phyloP scores from a whole-genome alignment of 2,797 vertebrate genomes.

The Melanotaenia boesemani region DNA sequence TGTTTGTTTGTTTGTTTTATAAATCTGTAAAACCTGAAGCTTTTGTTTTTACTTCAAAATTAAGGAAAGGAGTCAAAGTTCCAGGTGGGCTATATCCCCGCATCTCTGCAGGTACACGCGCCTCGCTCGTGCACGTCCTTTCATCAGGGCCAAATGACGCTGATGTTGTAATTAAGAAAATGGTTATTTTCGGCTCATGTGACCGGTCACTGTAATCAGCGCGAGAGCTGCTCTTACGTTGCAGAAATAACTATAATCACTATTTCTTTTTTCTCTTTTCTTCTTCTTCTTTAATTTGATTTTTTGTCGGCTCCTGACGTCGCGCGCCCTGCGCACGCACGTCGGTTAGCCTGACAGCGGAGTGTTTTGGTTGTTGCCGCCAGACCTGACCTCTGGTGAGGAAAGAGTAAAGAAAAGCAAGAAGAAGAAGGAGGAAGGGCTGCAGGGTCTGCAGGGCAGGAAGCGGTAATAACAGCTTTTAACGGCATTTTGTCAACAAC shows the following conservation, averaged over 20 bases:
- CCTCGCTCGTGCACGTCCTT: neutral
- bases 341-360: conserved; percentile 39
- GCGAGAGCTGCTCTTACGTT: conserved; percentile 28
- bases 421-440: conserved; percentile 31
- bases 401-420: neutral
- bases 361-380: conserved; percentile 4
- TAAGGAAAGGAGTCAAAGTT: neutral
- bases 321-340: neutral
- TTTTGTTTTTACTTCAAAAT: neutral
- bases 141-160: conserved; percentile 26
- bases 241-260: conserved; percentile 53
- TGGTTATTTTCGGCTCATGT: conserved; percentile 42
- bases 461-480: conserved; percentile 68
- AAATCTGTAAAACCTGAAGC: neutral
- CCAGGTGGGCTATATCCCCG: too few species aligned
- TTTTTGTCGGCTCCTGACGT: neutral
- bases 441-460: conserved; percentile 65
- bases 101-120: conserved; percentile 5
- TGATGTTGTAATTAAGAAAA: conserved; percentile 53
- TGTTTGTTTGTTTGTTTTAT: too few species aligned
- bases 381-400: conserved; percentile 14
- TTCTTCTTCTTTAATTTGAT: too few species aligned
- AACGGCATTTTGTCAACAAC: conserved; percentile 70
- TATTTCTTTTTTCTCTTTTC: conserved; percentile 4
- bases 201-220: conserved; percentile 55